Conservation (phyloP, 2,797 vertebrate genomes). For the Phrynocephalus vlangalii region DNA sequence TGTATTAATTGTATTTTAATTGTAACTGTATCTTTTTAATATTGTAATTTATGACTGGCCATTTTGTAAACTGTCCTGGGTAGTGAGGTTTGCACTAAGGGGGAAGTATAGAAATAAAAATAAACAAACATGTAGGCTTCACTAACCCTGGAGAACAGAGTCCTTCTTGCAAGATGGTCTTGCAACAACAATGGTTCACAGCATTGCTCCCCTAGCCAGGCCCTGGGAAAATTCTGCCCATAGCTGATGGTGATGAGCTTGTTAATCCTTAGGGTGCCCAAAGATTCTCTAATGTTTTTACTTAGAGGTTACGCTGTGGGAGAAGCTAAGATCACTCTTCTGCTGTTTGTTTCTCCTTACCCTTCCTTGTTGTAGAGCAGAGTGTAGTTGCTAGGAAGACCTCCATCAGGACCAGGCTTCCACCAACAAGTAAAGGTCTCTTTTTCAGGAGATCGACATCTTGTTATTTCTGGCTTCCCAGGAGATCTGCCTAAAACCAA, state of each 20-base stretch:
- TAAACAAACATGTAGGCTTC: too few relatives aligned
- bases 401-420: slow-evolving; percentile 85
- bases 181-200: too few relatives aligned
- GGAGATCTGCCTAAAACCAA: slow-evolving; percentile 74
- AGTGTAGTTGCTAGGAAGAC: slow-evolving; percentile 84
- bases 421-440: slow-evolving; percentile 98
- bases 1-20: too few relatives aligned
- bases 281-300: background rate
- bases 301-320: background rate
- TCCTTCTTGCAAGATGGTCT: too few relatives aligned
- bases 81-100: too few relatives aligned
- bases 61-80: too few relatives aligned
- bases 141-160: too few relatives aligned
- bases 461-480: slow-evolving; percentile 83
- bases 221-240: too few relatives aligned
- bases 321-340: background rate
- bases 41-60: too few relatives aligned
- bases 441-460: slow-evolving; percentile 93
- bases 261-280: background rate
- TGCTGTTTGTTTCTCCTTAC: slow-evolving; percentile 74
- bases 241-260: background rate
- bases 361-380: slow-evolving; percentile 90
- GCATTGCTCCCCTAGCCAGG: too few relatives aligned
- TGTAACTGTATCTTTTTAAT: too few relatives aligned
- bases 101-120: too few relatives aligned